Evolutionary conservation across 2,113 vertebrate genomes (phyloP).

Genomic region (Gnathonemus longibarbis): DNA sequence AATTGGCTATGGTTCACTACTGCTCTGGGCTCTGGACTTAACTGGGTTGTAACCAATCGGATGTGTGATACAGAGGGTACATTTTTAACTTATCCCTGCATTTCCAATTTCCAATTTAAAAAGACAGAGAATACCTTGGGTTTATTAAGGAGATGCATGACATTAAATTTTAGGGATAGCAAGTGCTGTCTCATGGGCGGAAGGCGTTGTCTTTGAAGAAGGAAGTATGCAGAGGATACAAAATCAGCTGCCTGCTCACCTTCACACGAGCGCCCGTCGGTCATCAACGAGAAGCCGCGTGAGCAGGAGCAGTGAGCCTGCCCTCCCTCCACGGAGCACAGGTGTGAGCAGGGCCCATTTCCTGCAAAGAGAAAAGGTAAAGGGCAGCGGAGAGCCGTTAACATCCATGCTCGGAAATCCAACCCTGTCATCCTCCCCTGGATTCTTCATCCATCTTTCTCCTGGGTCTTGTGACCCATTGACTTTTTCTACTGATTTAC

Average conservation of each 20-base stretch:
- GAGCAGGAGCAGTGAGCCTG: slow-evolving; percentile 71
- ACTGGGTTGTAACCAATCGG: slow-evolving; percentile 18
- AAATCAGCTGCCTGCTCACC: slow-evolving; percentile 52
- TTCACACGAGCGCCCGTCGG: slow-evolving; percentile 71
- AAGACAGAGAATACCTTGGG: not conserved
- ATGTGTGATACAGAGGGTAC: slow-evolving; percentile 20
- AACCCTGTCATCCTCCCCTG: not conserved
- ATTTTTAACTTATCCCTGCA: slow-evolving; percentile 22
- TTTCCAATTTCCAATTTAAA: slow-evolving; percentile 40
- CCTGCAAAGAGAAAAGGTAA: slow-evolving; percentile 49
- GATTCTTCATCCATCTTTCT: not conserved
- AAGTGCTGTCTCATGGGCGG: not conserved
- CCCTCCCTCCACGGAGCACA: slow-evolving; percentile 55
- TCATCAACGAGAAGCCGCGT: slow-evolving; percentile 70
- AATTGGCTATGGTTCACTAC: slow-evolving; percentile 39
- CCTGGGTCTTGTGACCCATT: not conserved
- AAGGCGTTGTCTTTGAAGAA: not conserved
- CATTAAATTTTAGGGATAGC: not conserved
- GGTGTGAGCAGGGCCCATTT: slow-evolving; percentile 72
- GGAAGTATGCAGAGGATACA: not conserved
- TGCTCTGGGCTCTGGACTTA: slow-evolving; percentile 17
- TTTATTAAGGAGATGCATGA: not conserved
- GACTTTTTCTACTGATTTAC: not conserved
- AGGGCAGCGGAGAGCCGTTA: not conserved
- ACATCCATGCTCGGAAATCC: not conserved